Evolutionary conservation across 2,113 vertebrate genomes (phyloP), one percentile per base, ranked within the genome.

Genomic region (Diadophis punctatus): DNA sequence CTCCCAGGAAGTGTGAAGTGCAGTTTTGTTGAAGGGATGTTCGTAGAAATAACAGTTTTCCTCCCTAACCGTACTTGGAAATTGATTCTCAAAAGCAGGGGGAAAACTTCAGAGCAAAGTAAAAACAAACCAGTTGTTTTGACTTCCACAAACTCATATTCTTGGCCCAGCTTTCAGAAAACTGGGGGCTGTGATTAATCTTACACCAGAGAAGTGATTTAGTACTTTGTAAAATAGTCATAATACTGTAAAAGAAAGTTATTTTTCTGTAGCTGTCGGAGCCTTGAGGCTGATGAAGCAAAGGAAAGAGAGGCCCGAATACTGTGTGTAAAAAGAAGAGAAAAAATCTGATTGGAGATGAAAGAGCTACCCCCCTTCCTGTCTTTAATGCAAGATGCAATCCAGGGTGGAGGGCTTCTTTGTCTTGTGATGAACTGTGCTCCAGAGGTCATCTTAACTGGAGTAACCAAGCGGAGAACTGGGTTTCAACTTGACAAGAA

Each of bases 321-420:
- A 22, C 52, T 39, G n/a, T 1, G 4, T 48, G 46, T 25, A 43
- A 46, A 46, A 58, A 46, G 39, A 56, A 39, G 87, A 12, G 43
- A 18, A 22, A 43, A 60, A 92, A 86, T 93, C 92, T 63, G 80
- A 93, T 86, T n/a, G 60, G 55, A 90, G 92, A 93, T 93, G 86
- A 90, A 93, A 92, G 80, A 86, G 48, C 46, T 56, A 93, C 30
- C 88, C 88, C 88, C 80, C 88, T 93, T 93, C 92, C 92, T 93
- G 92, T 53, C 88, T 86, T 63, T 56, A 93, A 93, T 20, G 48
- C 80, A 63, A 93, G 92, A 93, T 43, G 55, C 46, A 93, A 93
- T 86, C 88, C 74, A 86, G 20, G n/a, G 88, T 90, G 48, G 92
- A 86, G n/a, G 88, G 80, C 52, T 86, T 53, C 92, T 93, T 93